A percentile compares a stretch with the other conserved stretches of the same genome.
These are phyloP conservation scores for Thaumatotibia leucotreta DNA, from an alignment of 1,140 invertebrate genomes.

Conservation along the genomic window DNA sequence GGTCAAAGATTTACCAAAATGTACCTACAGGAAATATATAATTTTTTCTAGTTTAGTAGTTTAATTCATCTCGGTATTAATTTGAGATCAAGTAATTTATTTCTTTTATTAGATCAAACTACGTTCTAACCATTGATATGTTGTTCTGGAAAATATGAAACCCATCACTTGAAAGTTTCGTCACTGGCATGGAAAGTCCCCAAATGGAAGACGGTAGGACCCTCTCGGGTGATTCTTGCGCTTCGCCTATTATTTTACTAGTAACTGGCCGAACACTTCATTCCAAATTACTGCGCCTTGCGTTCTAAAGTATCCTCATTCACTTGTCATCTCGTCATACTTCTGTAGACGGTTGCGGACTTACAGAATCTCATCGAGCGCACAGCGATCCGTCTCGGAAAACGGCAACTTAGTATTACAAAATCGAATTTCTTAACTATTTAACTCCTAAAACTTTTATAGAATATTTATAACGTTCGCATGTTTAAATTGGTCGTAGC, in stretches of 20 bases:
- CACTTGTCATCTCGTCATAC: conserved; percentile 37
- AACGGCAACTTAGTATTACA: conserved; percentile 50
- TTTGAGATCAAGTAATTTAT: too few species aligned
- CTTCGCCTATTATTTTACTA: conserved; percentile 47
- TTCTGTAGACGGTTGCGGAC: conserved; percentile 1
- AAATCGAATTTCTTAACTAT: conserved; percentile 72
- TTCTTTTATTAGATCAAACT: too few species aligned
- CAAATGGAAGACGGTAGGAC: conserved; percentile 27
- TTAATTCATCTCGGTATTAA: too few species aligned
- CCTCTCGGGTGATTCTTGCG: conserved; percentile 25
- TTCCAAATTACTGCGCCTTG: conserved; percentile 32
- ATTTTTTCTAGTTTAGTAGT: too few species aligned
- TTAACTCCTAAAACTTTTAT: conserved; percentile 60
- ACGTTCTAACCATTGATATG: too few species aligned
- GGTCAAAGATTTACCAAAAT: too few species aligned
- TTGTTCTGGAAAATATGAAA: too few species aligned
- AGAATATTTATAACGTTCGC: conserved; percentile 64
- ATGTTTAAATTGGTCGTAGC: conserved; percentile 50
- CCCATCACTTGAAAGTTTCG: not conserved
- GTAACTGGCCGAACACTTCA: conserved; percentile 28
- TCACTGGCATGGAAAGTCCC: not conserved
- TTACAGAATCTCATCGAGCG: conserved; percentile 11
- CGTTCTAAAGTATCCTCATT: conserved; percentile 49
- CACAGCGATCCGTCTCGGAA: conserved; percentile 16
- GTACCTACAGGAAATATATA: too few species aligned